These are phyloP conservation scores for Timandra comae DNA, from an alignment of 2,888 invertebrate genomes.

Conservation along the genomic window DNA sequence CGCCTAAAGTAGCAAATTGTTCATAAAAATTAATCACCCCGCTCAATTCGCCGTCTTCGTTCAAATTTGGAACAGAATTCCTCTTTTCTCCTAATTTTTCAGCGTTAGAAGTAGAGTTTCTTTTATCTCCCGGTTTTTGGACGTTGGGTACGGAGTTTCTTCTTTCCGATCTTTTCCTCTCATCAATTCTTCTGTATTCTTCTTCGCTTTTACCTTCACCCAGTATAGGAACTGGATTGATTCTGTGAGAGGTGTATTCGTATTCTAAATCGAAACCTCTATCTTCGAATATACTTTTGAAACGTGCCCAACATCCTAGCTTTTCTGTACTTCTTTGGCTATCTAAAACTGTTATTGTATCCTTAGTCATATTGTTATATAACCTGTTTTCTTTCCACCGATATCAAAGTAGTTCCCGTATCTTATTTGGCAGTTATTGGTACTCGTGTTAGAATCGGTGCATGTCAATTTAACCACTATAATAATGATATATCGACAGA, in stretches of 20 bases:
- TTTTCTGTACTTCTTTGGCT: no score
- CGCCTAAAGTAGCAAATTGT: constrained; percentile 56
- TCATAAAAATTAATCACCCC: constrained; percentile 62
- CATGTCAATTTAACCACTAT: constrained; percentile 4
- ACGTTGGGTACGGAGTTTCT: constrained; percentile 6
- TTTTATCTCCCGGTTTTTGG: not conserved
- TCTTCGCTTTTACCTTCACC: constrained; percentile 39
- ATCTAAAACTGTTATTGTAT: no score
- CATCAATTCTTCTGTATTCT: constrained; percentile 43
- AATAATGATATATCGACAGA: constrained; percentile 8
- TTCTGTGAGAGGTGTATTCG: constrained; percentile 38
- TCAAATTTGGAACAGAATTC: constrained; percentile 23
- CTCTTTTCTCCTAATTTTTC: constrained; percentile 10
- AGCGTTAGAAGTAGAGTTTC: not conserved
- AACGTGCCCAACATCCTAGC: constrained; percentile 59
- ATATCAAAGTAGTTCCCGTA: no score
- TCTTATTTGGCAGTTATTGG: no score
- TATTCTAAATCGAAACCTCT: constrained; percentile 66
- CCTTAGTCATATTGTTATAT: no score
- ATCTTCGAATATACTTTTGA: constrained; percentile 60
- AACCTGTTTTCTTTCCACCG: no score
- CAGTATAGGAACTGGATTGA: constrained; percentile 21
- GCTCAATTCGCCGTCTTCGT: constrained; percentile 40
- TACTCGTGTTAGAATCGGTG: no score
- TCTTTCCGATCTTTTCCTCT: constrained; percentile 28